These are phyloP conservation scores for Taxidea taxus DNA, from an alignment of 2,113 vertebrate genomes.

Conservation along the genomic window DNA sequence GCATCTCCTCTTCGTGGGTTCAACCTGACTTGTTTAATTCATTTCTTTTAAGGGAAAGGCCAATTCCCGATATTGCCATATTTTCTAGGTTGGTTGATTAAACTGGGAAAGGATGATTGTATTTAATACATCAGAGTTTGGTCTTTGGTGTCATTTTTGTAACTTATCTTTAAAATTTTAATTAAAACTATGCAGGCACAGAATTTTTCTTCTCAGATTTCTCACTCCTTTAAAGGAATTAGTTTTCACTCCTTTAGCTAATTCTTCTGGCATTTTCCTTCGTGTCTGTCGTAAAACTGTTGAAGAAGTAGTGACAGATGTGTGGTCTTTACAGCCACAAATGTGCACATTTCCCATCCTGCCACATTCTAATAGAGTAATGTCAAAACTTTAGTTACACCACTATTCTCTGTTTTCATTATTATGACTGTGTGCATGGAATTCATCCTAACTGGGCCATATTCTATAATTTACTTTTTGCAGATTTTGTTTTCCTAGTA, in stretches of 20 bases:
- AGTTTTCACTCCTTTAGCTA: background rate
- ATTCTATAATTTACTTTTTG: background rate
- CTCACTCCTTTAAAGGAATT: background rate
- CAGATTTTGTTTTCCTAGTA: background rate
- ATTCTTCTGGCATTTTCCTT: background rate
- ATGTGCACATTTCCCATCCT: background rate
- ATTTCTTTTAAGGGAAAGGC: background rate
- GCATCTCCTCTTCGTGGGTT: background rate
- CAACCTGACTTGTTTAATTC: background rate
- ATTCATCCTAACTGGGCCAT: background rate
- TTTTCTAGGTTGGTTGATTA: background rate
- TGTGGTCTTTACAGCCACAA: background rate
- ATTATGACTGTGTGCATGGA: background rate
- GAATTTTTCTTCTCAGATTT: background rate
- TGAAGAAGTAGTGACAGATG: background rate
- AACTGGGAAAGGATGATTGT: background rate
- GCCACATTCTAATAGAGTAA: background rate
- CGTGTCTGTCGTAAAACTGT: background rate
- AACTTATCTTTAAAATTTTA: background rate
- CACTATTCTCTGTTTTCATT: background rate
- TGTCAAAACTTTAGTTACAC: background rate
- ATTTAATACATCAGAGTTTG: background rate
- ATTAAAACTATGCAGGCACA: background rate
- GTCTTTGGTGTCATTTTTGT: background rate
- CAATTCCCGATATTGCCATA: background rate